Percentiles rank a stretch among this genome's conserved stretches.
Evolutionary conservation across 2,888 invertebrate species (phyloP).

Genomic region (Metellina segmentata): DNA sequence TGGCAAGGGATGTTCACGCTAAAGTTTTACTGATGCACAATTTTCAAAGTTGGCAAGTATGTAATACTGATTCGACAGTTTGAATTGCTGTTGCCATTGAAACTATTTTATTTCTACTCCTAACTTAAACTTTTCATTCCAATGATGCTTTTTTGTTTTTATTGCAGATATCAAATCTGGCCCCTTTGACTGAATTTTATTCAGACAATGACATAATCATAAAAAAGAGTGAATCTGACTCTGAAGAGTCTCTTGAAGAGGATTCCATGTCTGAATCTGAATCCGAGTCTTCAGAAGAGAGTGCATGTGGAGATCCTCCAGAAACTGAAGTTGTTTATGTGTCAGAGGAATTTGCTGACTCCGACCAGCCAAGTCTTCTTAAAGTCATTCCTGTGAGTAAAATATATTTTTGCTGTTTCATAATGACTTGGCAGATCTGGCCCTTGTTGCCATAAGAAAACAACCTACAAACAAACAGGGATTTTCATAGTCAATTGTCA

Average conservation of each 20-base stretch:
- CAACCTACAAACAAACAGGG: too few relatives aligned
- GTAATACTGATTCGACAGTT: too few relatives aligned
- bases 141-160: background rate
- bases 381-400: background rate
- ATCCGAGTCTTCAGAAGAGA: background rate
- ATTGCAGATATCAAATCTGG: background rate
- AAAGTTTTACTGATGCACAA: too few relatives aligned
- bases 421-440: too few relatives aligned
- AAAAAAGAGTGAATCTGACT: background rate
- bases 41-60: too few relatives aligned
- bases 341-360: background rate
- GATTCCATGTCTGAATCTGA: background rate
- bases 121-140: too few relatives aligned
- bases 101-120: too few relatives aligned
- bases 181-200: background rate
- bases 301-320: background rate
- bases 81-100: too few relatives aligned
- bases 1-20: too few relatives aligned
- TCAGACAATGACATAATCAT: background rate
- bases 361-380: background rate
- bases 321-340: background rate
- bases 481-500: too few relatives aligned
- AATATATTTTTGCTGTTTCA: too few relatives aligned
- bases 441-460: too few relatives aligned
- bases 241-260: background rate